Base-by-base conservation (phyloP, 2,888 invertebrate species). In the Odontothrips loti region DNA sequence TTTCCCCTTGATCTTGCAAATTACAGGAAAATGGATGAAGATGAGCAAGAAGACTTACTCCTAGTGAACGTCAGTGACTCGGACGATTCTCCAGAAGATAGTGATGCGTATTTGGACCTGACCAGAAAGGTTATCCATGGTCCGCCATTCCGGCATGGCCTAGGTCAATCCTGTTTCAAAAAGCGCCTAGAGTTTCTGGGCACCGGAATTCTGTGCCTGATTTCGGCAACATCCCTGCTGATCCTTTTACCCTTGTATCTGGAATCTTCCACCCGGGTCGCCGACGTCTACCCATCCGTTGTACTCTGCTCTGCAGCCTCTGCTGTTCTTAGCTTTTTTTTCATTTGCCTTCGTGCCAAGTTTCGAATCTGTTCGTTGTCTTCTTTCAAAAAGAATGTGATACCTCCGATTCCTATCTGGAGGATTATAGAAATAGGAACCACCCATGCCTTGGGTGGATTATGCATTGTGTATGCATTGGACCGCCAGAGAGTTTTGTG, bases 401-500 rank as follows among this genome's bases (percentile, higher is more conserved):
- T 84, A 80, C 85, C 87, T 58, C 88, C 88, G 80, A 85, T 90
- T 82, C 86, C 87, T n/a, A 86, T 88, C 83, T 85, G 85, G 79
- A 87, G 87, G 47, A 84, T 90, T 63, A 81, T 88, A 48, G 87
- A 89, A 84, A 86, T 89, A 82, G 87, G 89, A 82, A 84, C 87
- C 10, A 82, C 89, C 23, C 89, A 89, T 83, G 88, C 88, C 15
- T 83, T 88, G 17, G 86, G 89, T 82, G 88, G 88, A n/a, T 87
- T 90, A 83, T 86, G 89, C 80, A 86, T 89, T 75, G 87, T 89
- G n/a, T 89, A 89, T 83, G 87, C 89, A 4, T 84, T 89, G 83
- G 90, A 90, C 84, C 87, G 88, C 82, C 89, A 90, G 83, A 86
- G 90, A 84, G 91, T 91, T 9, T 86, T 90, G 80, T 91, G 91